Evolutionary conservation across 2,113 vertebrate species (phyloP), one percentile per base, ranked within the genome.

Genomic region (Oncorhynchus kisutch): DNA sequence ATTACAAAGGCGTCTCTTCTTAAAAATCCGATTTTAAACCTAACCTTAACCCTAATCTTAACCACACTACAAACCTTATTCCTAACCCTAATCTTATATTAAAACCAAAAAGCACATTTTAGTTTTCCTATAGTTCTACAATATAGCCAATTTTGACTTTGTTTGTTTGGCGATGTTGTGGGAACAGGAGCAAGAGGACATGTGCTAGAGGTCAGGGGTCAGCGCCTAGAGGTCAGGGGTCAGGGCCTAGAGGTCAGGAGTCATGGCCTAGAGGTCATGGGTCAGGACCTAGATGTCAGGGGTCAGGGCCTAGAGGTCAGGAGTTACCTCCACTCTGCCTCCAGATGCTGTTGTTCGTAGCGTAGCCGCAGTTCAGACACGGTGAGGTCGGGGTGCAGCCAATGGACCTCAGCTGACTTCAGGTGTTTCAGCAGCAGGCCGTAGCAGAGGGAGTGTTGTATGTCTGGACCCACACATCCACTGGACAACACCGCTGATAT

Each of bases 291-390:
- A 27, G 27, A 27, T 0, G 27, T 27, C 27, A 27, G 27, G 27
- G 27, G 27, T 27, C 27, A 27, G 27, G 2, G 27, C 27, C 31
- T 34, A 59, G 64, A 22, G 18, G n/a, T 25, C 3, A 66, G 68
- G 12, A 67, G 80, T 31, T 86, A 98, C 97, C 97, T 97, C 97
- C 97, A 99, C 81, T 99, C 97, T 0, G 97, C 97, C 72, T 98
- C 96, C 67, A 96, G 78, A 67, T 99, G 97, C 11, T 96, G 95
- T 71, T 94, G 93, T 48, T 96, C 95, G 0, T 98, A 99, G 72
- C 95, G 96, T 68, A 93, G 93, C 80, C 94, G 96, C 65, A 97
- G 94, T 3, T 98, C 95, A 0, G 91, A 88, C 75, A 99, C 92
- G 0, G 94, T 95, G 81, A 98, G 88, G 67, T 93, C 91, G 0